A percentile compares a stretch with the other conserved stretches of the same genome.
Evolutionary conservation across 2,888 invertebrate species (phyloP).

Genomic region (Xylota segnis): DNA sequence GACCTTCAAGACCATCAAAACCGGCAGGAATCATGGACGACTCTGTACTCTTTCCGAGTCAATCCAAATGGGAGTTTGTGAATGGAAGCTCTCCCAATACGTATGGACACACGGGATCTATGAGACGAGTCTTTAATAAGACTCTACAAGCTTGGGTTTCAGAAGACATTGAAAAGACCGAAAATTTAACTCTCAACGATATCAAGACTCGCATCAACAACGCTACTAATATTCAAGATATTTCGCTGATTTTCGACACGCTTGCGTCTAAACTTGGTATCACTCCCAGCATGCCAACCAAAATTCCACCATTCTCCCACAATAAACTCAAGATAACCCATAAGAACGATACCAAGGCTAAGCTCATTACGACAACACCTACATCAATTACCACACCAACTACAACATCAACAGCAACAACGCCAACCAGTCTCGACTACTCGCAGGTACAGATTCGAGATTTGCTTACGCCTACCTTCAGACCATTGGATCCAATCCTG

Average conservation of each 20-base stretch:
- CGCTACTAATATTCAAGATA: constrained; percentile 86
- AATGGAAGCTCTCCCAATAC: constrained; percentile 83
- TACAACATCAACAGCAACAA: constrained; percentile 38
- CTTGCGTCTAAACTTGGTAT: constrained; percentile 86
- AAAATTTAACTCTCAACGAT: constrained; percentile 81
- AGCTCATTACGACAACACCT: constrained; percentile 26
- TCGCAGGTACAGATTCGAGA: constrained; percentile 47
- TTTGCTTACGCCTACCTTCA: constrained; percentile 20
- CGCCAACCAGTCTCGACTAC: constrained; percentile 51
- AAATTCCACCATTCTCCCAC: constrained; percentile 83
- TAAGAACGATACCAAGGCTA: constrained; percentile 79
- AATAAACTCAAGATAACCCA: constrained; percentile 82
- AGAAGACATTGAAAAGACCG: constrained; percentile 84
- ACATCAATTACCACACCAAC: constrained; percentile 54
- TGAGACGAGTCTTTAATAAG: constrained; percentile 87
- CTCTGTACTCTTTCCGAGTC: constrained; percentile 83
- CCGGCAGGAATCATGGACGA: constrained; percentile 81
- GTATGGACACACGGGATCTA: constrained; percentile 81
- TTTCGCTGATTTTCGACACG: constrained; percentile 88
- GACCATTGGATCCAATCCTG: constrained; percentile 40
- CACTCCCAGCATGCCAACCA: constrained; percentile 82
- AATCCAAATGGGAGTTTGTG: constrained; percentile 87
- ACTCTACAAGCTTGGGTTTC: constrained; percentile 88
- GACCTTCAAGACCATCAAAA: constrained; percentile 78
- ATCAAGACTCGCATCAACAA: constrained; percentile 82